These are phyloP conservation scores for Porites divaricata DNA, from an alignment of 92 coral and sea anemone genomes.

Conservation along the genomic window DNA sequence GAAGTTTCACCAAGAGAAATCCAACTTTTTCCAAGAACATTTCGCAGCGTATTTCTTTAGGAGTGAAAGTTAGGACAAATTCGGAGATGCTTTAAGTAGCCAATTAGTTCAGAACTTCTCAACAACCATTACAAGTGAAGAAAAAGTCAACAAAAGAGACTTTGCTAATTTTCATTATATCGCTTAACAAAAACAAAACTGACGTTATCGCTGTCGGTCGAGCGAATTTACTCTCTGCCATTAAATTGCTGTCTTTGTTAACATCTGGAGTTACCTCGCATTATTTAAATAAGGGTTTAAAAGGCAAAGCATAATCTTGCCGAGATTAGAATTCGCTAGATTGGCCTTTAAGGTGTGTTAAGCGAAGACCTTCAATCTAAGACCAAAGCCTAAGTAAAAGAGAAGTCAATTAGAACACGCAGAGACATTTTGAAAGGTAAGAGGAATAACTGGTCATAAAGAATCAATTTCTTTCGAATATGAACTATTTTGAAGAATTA, in stretches of 20 bases:
- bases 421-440: background rate
- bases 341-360: constrained; percentile 36
- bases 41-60: background rate
- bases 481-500: too few species aligned
- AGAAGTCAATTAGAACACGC: too few species aligned
- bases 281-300: constrained; percentile 50
- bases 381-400: too few species aligned
- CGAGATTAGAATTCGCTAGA: constrained; percentile 9
- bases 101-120: constrained; percentile 18
- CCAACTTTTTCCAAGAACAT: background rate
- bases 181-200: constrained; percentile 81
- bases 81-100: constrained; percentile 14
- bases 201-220: constrained; percentile 73
- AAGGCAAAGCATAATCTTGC: constrained; percentile 16
- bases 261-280: constrained; percentile 82
- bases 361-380: background rate
- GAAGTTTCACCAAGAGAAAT: background rate
- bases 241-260: constrained; percentile 59
- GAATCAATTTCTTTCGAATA: too few species aligned
- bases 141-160: constrained; percentile 25
- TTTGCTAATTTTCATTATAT: constrained; percentile 68
- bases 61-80: constrained; percentile 15
- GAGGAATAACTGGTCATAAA: background rate
- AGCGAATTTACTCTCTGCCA: constrained; percentile 36
- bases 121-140: constrained; percentile 13